These are phyloP conservation scores for Alcis repandata DNA, from an alignment of 2,888 invertebrate species.

Conservation along the genomic window DNA sequence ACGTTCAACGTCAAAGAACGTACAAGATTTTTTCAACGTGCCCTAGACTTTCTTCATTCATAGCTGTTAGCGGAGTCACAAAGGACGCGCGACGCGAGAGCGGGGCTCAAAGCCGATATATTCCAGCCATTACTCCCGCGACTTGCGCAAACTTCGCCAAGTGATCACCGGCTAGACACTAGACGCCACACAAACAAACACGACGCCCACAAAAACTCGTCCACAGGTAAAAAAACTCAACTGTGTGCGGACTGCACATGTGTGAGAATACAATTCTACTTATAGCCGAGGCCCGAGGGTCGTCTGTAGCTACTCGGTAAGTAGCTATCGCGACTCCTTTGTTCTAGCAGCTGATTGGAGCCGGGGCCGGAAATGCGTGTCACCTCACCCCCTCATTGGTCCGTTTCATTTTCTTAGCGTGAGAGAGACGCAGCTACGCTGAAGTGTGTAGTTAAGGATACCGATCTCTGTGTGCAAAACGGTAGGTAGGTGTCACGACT, in stretches of 20 bases:
- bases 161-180: conserved; percentile 77
- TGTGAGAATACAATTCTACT: conserved; percentile 75
- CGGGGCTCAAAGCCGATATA: conserved; percentile 70
- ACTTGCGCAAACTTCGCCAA: conserved; percentile 74
- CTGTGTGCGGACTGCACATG: conserved; percentile 65
- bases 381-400: conserved; percentile 87
- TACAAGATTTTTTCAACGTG: conserved; percentile 53
- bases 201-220: conserved; percentile 75
- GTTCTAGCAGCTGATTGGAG: conserved; percentile 88
- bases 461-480: conserved; percentile 78
- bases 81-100: conserved; percentile 59
- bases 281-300: conserved; percentile 76
- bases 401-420: conserved; percentile 86
- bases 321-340: conserved; percentile 86
- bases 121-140: conserved; percentile 71
- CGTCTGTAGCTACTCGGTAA: conserved; percentile 80
- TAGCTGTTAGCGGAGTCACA: conserved; percentile 62
- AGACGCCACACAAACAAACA: conserved; percentile 70
- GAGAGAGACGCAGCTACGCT: conserved; percentile 83
- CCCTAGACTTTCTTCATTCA: conserved; percentile 58
- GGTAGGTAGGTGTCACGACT: conserved; percentile 78
- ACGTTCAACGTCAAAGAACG: conserved; percentile 38
- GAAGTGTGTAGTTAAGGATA: conserved; percentile 83
- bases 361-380: conserved; percentile 86
- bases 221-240: conserved; percentile 73